Percentiles rank a stretch among this genome's conserved stretches.
These are phyloP conservation scores for Anoplius nigerrimus DNA, from an alignment of 2,888 invertebrate species.

Conservation along the genomic window DNA sequence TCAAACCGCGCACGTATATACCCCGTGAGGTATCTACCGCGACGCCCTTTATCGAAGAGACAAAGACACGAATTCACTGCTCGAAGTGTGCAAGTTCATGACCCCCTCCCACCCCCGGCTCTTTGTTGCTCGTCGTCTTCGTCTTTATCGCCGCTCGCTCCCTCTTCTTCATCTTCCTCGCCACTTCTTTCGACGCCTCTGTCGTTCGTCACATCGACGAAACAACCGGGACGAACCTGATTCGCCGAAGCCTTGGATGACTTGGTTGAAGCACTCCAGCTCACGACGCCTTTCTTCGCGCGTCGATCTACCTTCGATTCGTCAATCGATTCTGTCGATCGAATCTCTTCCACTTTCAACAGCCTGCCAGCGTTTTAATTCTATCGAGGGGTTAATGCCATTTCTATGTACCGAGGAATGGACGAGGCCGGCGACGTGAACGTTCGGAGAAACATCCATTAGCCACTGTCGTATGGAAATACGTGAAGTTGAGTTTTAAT, in stretches of 20 bases:
- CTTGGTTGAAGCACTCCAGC: background rate
- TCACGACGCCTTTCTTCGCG: too few species aligned
- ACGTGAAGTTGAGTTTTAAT: too few species aligned
- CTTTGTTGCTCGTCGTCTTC: constrained; percentile 28
- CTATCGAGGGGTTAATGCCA: too few species aligned
- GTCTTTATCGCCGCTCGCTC: constrained; percentile 24
- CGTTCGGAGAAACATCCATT: too few species aligned
- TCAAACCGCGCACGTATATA: constrained; percentile 59
- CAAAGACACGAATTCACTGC: constrained; percentile 66
- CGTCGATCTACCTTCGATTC: too few species aligned
- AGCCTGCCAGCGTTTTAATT: too few species aligned
- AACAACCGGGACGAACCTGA: constrained; percentile 56
- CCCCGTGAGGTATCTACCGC: constrained; percentile 60
- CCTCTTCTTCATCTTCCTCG: constrained; percentile 31
- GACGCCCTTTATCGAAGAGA: constrained; percentile 69
- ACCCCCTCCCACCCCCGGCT: constrained; percentile 41
- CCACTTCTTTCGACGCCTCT: constrained; percentile 8
- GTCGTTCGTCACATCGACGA: constrained; percentile 8
- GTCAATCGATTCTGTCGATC: too few species aligned
- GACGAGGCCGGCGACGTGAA: too few species aligned
- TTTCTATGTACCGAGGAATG: too few species aligned
- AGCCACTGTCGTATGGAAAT: too few species aligned
- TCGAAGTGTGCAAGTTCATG: constrained; percentile 63
- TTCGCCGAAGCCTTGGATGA: constrained; percentile 55
- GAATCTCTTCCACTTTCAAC: too few species aligned